Evolutionary conservation across 2,113 vertebrate genomes (phyloP), one percentile per base, ranked within the genome.

Genomic region (Solenodon paradoxus): DNA sequence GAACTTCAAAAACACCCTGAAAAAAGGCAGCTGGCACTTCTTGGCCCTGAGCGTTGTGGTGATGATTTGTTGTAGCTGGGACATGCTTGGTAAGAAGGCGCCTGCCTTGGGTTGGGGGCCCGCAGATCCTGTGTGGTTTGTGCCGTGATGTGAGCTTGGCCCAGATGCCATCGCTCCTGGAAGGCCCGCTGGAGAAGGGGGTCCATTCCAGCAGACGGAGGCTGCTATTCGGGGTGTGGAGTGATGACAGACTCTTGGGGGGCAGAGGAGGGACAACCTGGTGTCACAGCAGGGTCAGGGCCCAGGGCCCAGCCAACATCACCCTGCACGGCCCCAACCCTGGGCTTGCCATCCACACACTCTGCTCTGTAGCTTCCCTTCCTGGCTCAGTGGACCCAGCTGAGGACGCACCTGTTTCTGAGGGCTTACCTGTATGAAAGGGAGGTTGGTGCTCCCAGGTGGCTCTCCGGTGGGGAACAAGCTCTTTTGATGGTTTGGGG

Each of bases 281-380:
- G 26, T 3, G 30, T 51, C 55, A 49, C 13, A 32, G 49, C 17
- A 12, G 16, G 6, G 59, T 12, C 8, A 24, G n/a, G n/a, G n/a
- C n/a, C n/a, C n/a, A n/a, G n/a, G n/a, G n/a, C n/a, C n/a, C n/a
- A n/a, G n/a, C n/a, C n/a, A n/a, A n/a, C n/a, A n/a, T n/a, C n/a
- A n/a, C n/a, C n/a, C n/a, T n/a, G n/a, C n/a, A n/a, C n/a, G n/a
- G n/a, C n/a, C n/a, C n/a, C n/a, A n/a, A n/a, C n/a, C n/a, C n/a
- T n/a, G 38, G 55, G 26, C n/a, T 38, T 1, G 3, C 40, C 15
- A 9, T 80, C 15, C 22, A 0, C 5, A 13, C 4, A 24, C n/a
- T 22, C 0, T 3, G 7, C 24, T 5, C 45, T 15, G 11, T 3
- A 13, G 4, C 4, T 0, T 22, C 47, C 17, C 4, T 10, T 20